These are phyloP conservation scores for Archocentrus centrarchus DNA, from an alignment of 2,113 vertebrate genomes.

Conservation along the genomic window DNA sequence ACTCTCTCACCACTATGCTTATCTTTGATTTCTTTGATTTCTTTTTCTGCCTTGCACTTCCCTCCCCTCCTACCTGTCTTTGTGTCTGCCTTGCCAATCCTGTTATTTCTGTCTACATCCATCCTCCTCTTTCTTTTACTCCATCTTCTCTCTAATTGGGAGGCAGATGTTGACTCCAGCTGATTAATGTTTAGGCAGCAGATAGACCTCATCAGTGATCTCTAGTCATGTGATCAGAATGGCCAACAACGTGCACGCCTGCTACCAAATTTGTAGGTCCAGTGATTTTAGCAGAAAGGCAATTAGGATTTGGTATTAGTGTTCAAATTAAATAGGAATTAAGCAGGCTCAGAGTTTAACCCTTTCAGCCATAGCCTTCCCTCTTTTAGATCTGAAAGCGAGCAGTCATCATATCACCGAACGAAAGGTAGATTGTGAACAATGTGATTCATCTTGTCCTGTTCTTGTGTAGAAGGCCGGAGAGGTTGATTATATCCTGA, in stretches of 20 bases:
- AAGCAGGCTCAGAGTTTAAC: slow-evolving; percentile 72
- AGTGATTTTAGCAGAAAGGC: slow-evolving; percentile 71
- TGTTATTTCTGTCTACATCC: not conserved
- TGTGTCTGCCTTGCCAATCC: not conserved
- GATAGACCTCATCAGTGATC: slow-evolving; percentile 48
- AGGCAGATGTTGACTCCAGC: slow-evolving; percentile 61
- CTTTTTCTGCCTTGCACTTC: slow-evolving; percentile 25
- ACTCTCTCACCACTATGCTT: not conserved
- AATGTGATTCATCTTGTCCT: slow-evolving; percentile 18
- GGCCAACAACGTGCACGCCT: slow-evolving; percentile 30
- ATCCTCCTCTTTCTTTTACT: slow-evolving; percentile 19
- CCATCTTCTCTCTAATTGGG: slow-evolving; percentile 36
- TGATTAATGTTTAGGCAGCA: slow-evolving; percentile 48
- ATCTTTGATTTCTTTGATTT: slow-evolving; percentile 3
- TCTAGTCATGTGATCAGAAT: slow-evolving; percentile 43
- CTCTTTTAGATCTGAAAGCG: slow-evolving; percentile 36
- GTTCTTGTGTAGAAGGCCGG: not conserved
- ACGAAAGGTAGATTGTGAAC: slow-evolving; percentile 35
- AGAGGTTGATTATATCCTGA: slow-evolving; percentile 70
- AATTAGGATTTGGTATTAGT: slow-evolving; percentile 80
- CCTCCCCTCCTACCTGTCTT: slow-evolving; percentile 24
- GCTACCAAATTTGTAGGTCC: slow-evolving; percentile 71
- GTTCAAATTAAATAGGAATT: slow-evolving; percentile 78
- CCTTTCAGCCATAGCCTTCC: slow-evolving; percentile 54
- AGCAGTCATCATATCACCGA: slow-evolving; percentile 47